Evolutionary conservation across 2,113 vertebrate species (phyloP), one percentile per base, ranked within the genome.

Genomic region (Trinectes maculatus): DNA sequence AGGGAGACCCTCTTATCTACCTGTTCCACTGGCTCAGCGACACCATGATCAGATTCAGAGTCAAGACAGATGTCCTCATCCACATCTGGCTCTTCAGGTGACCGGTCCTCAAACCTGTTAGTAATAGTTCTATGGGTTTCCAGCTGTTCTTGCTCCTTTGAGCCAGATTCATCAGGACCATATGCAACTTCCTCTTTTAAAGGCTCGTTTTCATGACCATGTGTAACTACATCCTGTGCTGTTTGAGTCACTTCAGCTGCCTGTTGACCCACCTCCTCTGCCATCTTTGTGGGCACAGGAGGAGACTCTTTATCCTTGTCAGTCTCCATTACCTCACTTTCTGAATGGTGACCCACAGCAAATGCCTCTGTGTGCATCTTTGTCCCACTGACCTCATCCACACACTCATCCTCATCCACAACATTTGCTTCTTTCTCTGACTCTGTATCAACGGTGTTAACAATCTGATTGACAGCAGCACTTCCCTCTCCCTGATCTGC

Each of bases 1-100:
- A 92, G 86, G 28, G 95, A 93, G 46, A 84, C 81, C 69, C 87
- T 89, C 34, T 89, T 90, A 72, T 94, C 94, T 0, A 64, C 57
- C 2, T 47, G 77, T 61, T 87, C 87, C 59, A 64, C 70, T 40
- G 66, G 49, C 42, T 89, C 80, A 34, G 89, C 74, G 5, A 83
- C 65, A 0, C 24, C 78, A n/a, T 79, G 83, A 74, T 83, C 59
- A n/a, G 79, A 74, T 36, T 84, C 84, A 11, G 73, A 81, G 0
- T 56, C 19, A 29, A 28, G 44, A 16, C 49, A 73, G 3, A 6
- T 64, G 44, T 79, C 70, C 47, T 92, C 87, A 0, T 33, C 44
- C 36, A 82, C 83, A 18, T 34, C 63, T 13, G 15, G 42, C n/a
- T 81, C 77, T 22, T 78, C 68, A 12, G 74, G 56, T 9, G 67